Evolutionary conservation across 2,113 vertebrate genomes (phyloP).

Genomic region (Muntiacus reevesi): DNA sequence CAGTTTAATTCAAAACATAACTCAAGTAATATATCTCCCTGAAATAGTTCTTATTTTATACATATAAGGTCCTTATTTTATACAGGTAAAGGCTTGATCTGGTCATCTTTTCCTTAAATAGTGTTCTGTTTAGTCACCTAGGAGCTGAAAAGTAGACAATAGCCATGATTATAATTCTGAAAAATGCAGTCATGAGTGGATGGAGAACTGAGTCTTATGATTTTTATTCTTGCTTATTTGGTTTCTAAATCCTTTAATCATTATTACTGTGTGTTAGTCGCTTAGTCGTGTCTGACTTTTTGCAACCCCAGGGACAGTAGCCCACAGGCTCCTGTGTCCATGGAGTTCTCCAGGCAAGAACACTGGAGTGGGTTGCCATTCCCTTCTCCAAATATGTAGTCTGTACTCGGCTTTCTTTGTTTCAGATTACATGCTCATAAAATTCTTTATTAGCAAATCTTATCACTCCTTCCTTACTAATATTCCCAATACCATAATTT

Average conservation of each 20-base stretch:
- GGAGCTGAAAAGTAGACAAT: not conserved
- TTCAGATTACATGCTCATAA: not conserved
- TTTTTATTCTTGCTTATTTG: not conserved
- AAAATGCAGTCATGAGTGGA: not conserved
- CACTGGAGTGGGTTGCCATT: not conserved
- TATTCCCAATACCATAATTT: not conserved
- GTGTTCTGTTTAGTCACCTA: not conserved
- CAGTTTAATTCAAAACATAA: not conserved
- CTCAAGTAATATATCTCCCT: not conserved
- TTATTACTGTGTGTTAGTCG: not conserved
- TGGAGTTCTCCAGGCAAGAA: not conserved
- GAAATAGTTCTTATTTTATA: not conserved
- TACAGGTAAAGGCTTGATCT: not conserved
- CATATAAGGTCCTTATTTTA: not conserved
- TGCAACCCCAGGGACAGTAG: not conserved
- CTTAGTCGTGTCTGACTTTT: rapidly evolving
- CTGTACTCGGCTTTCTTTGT: not conserved
- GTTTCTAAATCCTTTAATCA: not conserved
- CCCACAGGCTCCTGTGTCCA: not conserved
- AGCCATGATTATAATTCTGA: not conserved
- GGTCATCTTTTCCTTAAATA: not conserved
- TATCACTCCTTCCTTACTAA: not conserved
- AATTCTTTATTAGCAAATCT: not conserved
- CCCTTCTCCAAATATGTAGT: not conserved
- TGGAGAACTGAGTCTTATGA: not conserved